phyloP scores from a whole-genome alignment of 2,113 vertebrate species.

The Tetraodon nigroviridis region DNA sequence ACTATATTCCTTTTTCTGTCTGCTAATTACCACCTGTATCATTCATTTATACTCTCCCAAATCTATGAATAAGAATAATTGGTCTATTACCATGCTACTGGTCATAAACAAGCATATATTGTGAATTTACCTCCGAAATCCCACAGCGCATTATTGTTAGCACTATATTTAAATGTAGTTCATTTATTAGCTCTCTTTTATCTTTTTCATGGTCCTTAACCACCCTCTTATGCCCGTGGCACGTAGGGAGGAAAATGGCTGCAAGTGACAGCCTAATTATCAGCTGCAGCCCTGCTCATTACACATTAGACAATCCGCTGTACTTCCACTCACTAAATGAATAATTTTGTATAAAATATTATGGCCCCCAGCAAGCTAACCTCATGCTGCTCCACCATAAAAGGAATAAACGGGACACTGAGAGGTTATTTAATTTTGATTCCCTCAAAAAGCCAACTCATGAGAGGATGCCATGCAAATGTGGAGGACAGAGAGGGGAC shows the following conservation, averaged over 20 bases:
- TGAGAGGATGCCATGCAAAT: constrained; percentile 66
- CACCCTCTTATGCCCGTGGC: constrained; percentile 42
- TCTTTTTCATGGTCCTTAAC: constrained; percentile 30
- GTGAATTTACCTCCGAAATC: constrained; percentile 36
- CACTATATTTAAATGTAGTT: constrained; percentile 54
- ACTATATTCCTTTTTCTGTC: background rate
- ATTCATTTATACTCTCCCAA: constrained; percentile 19
- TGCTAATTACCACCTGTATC: background rate
- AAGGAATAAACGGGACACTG: constrained; percentile 75
- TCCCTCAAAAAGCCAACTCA: constrained; percentile 60
- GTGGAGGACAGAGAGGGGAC: constrained; percentile 36
- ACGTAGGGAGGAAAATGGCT: constrained; percentile 64
- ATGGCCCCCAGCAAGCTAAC: constrained; percentile 78
- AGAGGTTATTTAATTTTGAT: constrained; percentile 78
- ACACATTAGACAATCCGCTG: constrained; percentile 80
- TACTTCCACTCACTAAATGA: constrained; percentile 80
- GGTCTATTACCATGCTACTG: constrained; percentile 16
- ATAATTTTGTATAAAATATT: constrained; percentile 82
- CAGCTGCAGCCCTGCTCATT: constrained; percentile 76
- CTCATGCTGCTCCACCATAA: constrained; percentile 76
- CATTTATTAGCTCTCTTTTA: constrained; percentile 28
- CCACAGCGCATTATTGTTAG: constrained; percentile 20
- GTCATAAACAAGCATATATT: constrained; percentile 4
- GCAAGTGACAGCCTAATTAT: constrained; percentile 83
- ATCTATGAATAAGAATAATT: constrained; percentile 6